Percentiles rank a stretch among this genome's conserved stretches.
phyloP scores from a whole-genome alignment of 2,113 vertebrate species.

The Maccullochella peelii region DNA sequence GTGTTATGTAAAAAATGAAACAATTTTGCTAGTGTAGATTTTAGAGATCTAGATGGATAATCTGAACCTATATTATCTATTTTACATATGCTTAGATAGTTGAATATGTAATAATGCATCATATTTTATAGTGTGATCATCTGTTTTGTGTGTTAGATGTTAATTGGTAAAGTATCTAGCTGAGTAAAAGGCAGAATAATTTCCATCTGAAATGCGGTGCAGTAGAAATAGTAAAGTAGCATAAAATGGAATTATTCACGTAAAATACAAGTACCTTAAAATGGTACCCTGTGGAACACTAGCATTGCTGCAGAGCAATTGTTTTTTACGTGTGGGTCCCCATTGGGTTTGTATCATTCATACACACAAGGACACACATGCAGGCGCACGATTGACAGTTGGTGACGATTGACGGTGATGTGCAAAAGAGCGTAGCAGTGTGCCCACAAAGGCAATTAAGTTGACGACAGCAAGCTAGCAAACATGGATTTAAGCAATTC shows the following conservation, averaged over 20 bases:
- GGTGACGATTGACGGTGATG: neutral
- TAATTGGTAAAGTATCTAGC: neutral
- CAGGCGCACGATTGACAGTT: too few species aligned
- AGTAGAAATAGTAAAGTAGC: neutral
- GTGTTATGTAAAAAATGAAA: neutral
- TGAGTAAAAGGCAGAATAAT: neutral
- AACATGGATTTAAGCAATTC: slow-evolving; percentile 10
- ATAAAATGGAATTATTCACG: neutral
- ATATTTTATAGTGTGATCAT: neutral
- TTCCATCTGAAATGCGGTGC: neutral
- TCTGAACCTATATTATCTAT: neutral
- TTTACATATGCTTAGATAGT: neutral
- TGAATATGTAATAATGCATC: neutral
- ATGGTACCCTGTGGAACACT: slow-evolving; percentile 1
- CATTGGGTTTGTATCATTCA: neutral
- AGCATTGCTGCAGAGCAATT: neutral
- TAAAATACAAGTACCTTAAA: neutral
- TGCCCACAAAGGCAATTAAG: neutral
- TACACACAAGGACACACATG: neutral
- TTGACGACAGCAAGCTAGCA: neutral
- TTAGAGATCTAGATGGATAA: slow-evolving; percentile 9
- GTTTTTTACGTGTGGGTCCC: neutral
- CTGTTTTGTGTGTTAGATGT: neutral
- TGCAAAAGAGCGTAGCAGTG: neutral
- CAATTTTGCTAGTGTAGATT: neutral